Evolutionary conservation across 2,113 vertebrate genomes (phyloP).

Genomic region (Grammomys dolichurus): DNA sequence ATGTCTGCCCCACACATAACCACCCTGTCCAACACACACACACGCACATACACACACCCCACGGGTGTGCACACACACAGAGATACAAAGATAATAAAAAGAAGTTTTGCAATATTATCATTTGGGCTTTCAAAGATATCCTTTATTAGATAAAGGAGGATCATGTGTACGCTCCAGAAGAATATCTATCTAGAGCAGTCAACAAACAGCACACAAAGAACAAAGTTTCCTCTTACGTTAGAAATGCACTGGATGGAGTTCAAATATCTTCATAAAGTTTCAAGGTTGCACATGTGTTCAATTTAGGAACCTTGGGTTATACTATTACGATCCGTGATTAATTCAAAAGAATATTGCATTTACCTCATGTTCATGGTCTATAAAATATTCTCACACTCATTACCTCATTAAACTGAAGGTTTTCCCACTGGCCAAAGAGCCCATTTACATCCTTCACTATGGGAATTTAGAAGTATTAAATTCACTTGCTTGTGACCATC

Average conservation of each 20-base stretch:
- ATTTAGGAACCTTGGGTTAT: constrained; percentile 40
- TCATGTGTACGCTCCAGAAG: background rate
- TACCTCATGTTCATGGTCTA: constrained; percentile 37
- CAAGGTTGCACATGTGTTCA: constrained; percentile 20
- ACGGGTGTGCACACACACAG: too few species aligned
- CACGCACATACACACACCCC: too few species aligned
- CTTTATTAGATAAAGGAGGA: background rate
- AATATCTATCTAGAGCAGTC: background rate
- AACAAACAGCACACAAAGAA: background rate
- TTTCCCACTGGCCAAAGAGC: constrained; percentile 45
- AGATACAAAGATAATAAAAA: background rate
- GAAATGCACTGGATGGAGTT: constrained; percentile 26
- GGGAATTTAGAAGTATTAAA: constrained; percentile 53
- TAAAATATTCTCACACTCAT: constrained; percentile 57
- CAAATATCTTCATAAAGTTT: constrained; percentile 9
- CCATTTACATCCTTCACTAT: constrained; percentile 50
- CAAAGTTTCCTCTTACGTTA: constrained; percentile 43
- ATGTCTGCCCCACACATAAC: background rate
- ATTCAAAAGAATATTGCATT: constrained; percentile 50
- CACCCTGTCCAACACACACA: too few species aligned
- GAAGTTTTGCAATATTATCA: background rate
- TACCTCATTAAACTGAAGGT: constrained; percentile 26
- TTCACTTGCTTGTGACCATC: constrained; percentile 39
- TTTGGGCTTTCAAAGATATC: constrained; percentile 7
- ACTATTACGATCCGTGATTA: constrained; percentile 32